Conservation (phyloP, 2,888 invertebrate species). For the Strigamia maritima region DNA sequence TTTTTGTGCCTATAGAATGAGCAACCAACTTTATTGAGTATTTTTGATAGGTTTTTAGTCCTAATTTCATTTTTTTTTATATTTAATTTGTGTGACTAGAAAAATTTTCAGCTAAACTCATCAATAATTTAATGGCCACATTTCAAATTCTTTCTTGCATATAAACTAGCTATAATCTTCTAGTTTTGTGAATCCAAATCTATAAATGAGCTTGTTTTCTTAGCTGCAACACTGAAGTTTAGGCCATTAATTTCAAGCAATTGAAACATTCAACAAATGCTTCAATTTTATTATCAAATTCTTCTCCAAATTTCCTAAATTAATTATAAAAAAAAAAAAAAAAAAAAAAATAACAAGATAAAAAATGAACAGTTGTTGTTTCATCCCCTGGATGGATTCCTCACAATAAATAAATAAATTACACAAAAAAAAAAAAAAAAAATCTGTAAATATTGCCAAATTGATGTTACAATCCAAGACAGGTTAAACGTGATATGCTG, state of each 20-base stretch:
- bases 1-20: slow-evolving; percentile 21
- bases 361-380: not conserved
- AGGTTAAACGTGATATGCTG: slow-evolving; percentile 14
- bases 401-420: not conserved
- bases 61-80: not conserved
- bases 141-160: slow-evolving; percentile 24
- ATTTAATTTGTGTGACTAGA: not conserved
- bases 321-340: not conserved
- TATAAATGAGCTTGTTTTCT: slow-evolving; percentile 22
- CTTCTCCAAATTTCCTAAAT: not conserved
- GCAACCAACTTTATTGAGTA: not conserved
- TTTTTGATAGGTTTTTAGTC: slow-evolving; percentile 25
- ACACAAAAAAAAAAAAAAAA: not conserved
- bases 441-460: slow-evolving; percentile 1
- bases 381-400: slow-evolving; percentile 22
- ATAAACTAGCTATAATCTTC: slow-evolving; percentile 10
- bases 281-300: not conserved
- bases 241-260: slow-evolving; percentile 35
- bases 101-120: slow-evolving; percentile 7
- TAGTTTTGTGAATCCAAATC: slow-evolving; percentile 11
- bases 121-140: slow-evolving; percentile 18
- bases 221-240: slow-evolving; percentile 40
- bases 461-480: not conserved
- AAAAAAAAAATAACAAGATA: not conserved
- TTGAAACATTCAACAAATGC: not conserved